Evolutionary conservation across 1,140 invertebrate genomes (phyloP).

Genomic region (Saccostrea cuccullata): DNA sequence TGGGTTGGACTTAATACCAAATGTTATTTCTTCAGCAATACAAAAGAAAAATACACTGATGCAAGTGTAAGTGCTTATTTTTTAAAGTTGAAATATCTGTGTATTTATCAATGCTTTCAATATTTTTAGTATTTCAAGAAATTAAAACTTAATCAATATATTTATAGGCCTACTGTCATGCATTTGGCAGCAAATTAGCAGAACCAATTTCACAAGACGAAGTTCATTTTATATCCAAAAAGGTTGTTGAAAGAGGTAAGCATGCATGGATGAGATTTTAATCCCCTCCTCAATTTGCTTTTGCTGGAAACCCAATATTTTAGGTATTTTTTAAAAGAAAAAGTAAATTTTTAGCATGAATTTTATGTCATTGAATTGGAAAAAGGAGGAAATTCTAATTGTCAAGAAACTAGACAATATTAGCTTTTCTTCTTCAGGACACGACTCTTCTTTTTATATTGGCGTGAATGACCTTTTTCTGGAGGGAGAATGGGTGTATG

Average conservation of each 20-base stretch:
- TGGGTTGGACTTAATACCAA: neutral
- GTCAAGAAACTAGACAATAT: no score
- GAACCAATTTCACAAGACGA: conserved; percentile 13
- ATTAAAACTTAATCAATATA: neutral
- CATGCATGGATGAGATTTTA: neutral
- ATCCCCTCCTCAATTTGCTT: no score
- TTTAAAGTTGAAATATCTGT: neutral
- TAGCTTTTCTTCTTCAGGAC: neutral
- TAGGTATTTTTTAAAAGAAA: no score
- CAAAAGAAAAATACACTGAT: neutral
- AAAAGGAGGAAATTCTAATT: no score
- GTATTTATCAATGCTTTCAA: neutral
- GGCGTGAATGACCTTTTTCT: conserved; percentile 1
- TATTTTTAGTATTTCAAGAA: neutral
- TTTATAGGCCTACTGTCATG: conserved; percentile 19
- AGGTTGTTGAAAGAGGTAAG: neutral
- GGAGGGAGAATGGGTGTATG: conserved; percentile 12
- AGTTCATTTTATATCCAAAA: neutral
- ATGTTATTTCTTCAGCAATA: conserved; percentile 9
- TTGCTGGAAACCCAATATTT: no score
- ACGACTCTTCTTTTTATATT: neutral
- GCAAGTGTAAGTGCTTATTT: neutral
- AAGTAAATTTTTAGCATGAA: no score
- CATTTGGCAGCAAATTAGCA: conserved; percentile 13
- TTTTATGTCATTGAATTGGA: no score